Conservation (phyloP, 2,113 vertebrate species). For the Terrapene triunguis region DNA sequence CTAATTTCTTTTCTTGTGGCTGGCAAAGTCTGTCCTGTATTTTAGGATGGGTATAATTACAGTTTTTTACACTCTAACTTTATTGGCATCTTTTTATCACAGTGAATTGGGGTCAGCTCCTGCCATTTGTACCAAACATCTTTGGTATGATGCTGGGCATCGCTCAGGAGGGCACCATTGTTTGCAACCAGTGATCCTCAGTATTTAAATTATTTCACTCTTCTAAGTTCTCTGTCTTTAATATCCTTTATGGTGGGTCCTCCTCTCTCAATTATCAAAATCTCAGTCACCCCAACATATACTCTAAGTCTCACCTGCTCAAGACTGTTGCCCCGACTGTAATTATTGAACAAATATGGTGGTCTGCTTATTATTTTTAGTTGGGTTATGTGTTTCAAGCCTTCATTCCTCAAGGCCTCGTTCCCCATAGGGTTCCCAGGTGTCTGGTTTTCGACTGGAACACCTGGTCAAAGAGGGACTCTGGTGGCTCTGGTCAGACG, state of each 20-base stretch:
- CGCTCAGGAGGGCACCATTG: background rate
- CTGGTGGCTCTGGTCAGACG: no score
- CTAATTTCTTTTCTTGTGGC: background rate
- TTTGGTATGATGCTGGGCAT: background rate
- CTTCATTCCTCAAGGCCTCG: background rate
- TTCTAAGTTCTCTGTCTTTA: background rate
- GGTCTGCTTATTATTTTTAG: background rate
- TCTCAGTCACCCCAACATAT: background rate
- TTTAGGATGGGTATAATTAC: background rate
- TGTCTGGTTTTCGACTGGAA: no score
- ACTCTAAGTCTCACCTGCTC: background rate
- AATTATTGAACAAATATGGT: background rate
- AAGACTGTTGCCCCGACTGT: background rate
- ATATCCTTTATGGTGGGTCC: background rate
- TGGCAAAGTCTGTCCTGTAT: background rate
- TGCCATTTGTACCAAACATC: background rate
- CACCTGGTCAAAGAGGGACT: no score
- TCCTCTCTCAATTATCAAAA: background rate
- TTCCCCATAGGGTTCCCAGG: no score
- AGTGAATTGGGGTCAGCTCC: background rate
- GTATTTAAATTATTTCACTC: background rate
- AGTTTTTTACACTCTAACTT: background rate
- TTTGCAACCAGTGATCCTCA: background rate
- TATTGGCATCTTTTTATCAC: background rate
- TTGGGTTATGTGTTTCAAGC: background rate